Conservation (phyloP, 2,113 vertebrate species). For the Madoqua kirkii region DNA sequence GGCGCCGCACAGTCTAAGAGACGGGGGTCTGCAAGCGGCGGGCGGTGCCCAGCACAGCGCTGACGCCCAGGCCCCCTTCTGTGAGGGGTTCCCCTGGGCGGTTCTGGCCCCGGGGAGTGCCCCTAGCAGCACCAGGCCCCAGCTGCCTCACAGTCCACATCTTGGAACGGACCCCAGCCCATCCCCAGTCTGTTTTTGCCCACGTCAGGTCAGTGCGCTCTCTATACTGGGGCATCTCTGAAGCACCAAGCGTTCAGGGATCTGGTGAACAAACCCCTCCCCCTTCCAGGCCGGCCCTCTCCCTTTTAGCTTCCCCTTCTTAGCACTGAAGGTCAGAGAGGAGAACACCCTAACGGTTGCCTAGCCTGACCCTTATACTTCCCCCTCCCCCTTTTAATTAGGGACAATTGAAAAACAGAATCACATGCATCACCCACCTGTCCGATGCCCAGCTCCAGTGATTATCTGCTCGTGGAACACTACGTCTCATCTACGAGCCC, state of each 20-base stretch:
- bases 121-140: not conserved
- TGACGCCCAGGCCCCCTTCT: fast-evolving
- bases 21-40: fast-evolving
- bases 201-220: not conserved
- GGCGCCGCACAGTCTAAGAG: not conserved
- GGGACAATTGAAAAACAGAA: not conserved
- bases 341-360: fast-evolving
- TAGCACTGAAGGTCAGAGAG: fast-evolving
- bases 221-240: not conserved
- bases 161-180: not conserved
- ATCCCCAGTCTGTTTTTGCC: not conserved
- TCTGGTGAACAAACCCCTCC: not conserved
- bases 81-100: not conserved
- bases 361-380: not conserved
- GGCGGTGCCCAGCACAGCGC: fast-evolving
- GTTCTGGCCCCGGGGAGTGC: fast-evolving
- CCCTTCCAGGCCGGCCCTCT: no score
- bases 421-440: fast-evolving
- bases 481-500: fast-evolving
- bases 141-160: fast-evolving
- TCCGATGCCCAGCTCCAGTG: fast-evolving
- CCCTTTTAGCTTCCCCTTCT: not conserved
- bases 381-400: fast-evolving
- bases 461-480: fast-evolving
- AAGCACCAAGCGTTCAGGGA: not conserved